Evolutionary conservation across 1,140 invertebrate species (phyloP), one percentile per base, ranked within the genome.

Genomic region (Drosophila sucinea): DNA sequence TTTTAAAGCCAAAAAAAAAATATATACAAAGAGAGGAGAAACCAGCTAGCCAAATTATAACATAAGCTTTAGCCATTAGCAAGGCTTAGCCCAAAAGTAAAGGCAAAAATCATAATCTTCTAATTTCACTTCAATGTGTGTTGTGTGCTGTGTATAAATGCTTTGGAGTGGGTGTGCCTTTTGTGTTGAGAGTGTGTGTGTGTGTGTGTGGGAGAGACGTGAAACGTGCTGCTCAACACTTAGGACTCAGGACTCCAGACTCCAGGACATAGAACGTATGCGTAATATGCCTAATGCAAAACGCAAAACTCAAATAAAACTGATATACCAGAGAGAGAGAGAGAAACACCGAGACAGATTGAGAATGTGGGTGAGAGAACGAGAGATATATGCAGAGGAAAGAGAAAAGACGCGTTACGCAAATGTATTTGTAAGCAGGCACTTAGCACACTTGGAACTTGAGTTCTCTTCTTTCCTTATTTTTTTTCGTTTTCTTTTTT

Each of bases 341-440:
- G 61, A 32, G 44, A 33, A 55, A 33, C 47, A 55, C 6, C 38
- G 10, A 56, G 6, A 64, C 47, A 54, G 27, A 33, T 7, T 38
- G 41, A 44, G 29, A 54, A 23, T 38, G 23, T 38, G 57, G 29
- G 7, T 23, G 32, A 35, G 32, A 54, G 40, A 23, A 23, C 1
- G 44, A 47, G 17, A 0, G 8, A 51, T 25, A 41, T n/a, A 38
- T 38, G 8, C 35, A 41, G 30, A 60, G 35, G 56, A 62, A 29
- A 10, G 38, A 65, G 66, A 60, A 35, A 63, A 60, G 73, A 71
- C 60, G 60, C 55, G 79, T 82, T 79, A 77, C 68, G 76, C 83
- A 86, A 86, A 86, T 87, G 83, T 86, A 83, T 86, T 74, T 89
- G 83, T 89, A 89, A 87, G 83, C 83, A 87, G 77, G 84, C 83